Base-by-base conservation (phyloP, 2,797 vertebrate species). In the Urocyon cinereoargenteus region DNA sequence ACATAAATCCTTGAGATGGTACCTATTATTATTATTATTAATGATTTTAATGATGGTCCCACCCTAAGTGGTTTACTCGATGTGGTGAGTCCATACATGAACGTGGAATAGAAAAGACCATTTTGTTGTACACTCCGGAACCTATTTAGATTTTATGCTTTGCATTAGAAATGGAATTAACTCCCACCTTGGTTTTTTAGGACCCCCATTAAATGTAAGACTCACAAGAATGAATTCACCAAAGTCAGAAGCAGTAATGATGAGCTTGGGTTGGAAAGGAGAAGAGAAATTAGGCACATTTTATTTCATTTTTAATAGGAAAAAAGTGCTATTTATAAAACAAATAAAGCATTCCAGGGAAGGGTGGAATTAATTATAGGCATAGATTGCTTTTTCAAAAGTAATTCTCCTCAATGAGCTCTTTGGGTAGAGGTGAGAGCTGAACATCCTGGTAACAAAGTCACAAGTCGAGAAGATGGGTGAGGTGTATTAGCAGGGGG, bases 91-190 rank as follows among this genome's bases (percentile, higher is more conserved):
- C 40, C 73, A n/a, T 24, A 62, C 24, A 16, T 0, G 14, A 53
- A 26, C 59, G 64, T 70, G 28, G 81, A 59, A 72, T 11, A 16
- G 68, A 90, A 61, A 86, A 70, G 15, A 59, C 45, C 36, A 6
- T 70, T 77, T 95, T 12, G 6, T 78, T 94, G 72, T 70, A 26
- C 5, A 24, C 51, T 75, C 24, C 53, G 53, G 75, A 70, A 45
- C 86, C 75, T 22, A 26, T 31, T 92, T 83, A 72, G 51, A 82
- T 90, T 94, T 90, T 86, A 78, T 55, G 85, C n/a, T 86, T 96
- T 66, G 75, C 77, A 86, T 95, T 83, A 66, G 77, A 94, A 83
- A 79, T n/a, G n/a, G 81, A 70, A 62, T 90, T 61, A 92, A 83
- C 31, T 92, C 10, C 57, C 13, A 84, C 34, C 34, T n/a, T 73